Evolutionary conservation across 2,113 vertebrate genomes (phyloP).

Genomic region (Hemiprocne comata): DNA sequence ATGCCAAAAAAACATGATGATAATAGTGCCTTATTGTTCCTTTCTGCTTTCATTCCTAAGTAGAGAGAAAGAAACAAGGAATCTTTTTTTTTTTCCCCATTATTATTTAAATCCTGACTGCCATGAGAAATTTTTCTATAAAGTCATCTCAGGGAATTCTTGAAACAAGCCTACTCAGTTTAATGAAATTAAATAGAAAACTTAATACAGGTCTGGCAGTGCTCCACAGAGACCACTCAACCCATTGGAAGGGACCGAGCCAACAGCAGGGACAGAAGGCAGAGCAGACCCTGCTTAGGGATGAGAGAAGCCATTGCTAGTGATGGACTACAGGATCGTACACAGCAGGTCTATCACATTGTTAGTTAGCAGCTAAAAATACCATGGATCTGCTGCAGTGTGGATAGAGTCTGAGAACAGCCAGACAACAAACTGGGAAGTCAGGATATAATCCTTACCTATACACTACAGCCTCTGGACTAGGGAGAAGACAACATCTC

Average conservation of each 20-base stretch:
- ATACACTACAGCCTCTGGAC: not conserved
- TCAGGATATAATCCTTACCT: not conserved
- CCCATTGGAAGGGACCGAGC: not conserved
- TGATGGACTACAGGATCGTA: not conserved
- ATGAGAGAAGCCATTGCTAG: not conserved
- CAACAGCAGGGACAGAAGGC: not conserved
- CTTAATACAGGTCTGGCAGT: too few relatives aligned
- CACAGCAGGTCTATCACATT: not conserved
- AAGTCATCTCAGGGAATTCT: not conserved
- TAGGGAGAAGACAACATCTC: not conserved
- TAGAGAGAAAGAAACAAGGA: not conserved
- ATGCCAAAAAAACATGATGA: rapidly evolving
- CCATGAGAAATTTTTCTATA: not conserved
- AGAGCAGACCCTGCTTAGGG: not conserved
- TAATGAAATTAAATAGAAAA: too few relatives aligned
- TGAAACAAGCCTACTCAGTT: not conserved
- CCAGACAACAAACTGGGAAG: not conserved
- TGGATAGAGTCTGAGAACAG: rapidly evolving
- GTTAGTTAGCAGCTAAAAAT: not conserved
- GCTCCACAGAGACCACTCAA: rapidly evolving
- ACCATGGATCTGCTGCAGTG: not conserved
- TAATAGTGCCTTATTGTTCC: not conserved
- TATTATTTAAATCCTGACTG: not conserved
- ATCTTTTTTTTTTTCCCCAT: not conserved
- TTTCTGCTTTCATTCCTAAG: not conserved